Base-by-base conservation (phyloP, 2,797 vertebrate species). In the Acanthopagrus latus region DNA sequence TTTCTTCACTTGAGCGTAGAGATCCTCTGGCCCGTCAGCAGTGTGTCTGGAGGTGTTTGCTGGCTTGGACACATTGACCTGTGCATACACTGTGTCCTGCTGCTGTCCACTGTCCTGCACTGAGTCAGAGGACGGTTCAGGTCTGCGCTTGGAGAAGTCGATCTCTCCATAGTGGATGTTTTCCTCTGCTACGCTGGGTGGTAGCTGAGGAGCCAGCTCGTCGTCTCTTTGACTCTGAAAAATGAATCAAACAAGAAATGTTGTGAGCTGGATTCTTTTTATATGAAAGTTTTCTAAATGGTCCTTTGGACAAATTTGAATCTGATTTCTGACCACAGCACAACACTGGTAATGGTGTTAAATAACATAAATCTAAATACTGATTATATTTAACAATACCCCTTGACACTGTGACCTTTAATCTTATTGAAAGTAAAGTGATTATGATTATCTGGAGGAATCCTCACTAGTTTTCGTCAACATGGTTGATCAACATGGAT, bases 111-210 rank as follows among this genome's bases (percentile, higher is more conserved):
- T 18, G 47, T 76, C 70, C 23, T 38, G 57, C 25, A 0, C 56
- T 5, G 41, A 41, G 20, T 11, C 17, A 0, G 13, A 23, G 41
- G 12, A 17, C 4, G 8, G 7, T 56, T 25, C 43, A 46, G n/a
- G 4, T 38, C 9, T 33, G 11, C 3, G 7, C 4, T 38, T 69
- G 16, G 71, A 81, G 44, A 88, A 82, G 58, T 68, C 5, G 6
- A 88, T 71, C 46, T 88, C 82, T 60, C 80, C 84, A 21, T 92
- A 90, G n/a, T 88, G 86, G 71, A 90, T 11, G 16, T 81, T 33
- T 12, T 50, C 18, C 7, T 33, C 68, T n/a, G 8, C 16, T 54
- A 27, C 41, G 7, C 12, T 16, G 18, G 9, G 3, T 33, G 54
- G 14, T 9, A 16, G 38, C 44, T 71, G 0, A 25, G 25, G 3